Conservation (phyloP, 2,888 invertebrate species). For the Hybos culiciformis region DNA sequence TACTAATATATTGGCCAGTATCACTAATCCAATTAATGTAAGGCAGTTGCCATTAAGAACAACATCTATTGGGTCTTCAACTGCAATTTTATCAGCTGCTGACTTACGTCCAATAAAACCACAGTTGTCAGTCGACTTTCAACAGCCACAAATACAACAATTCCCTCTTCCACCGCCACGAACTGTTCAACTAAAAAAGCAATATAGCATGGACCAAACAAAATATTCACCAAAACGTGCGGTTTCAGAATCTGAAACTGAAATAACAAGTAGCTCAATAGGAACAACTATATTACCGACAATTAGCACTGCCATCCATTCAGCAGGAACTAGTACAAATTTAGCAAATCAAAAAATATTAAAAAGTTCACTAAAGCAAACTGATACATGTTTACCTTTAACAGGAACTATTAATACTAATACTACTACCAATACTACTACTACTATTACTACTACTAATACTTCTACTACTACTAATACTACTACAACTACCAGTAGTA, state of each 20-base stretch:
- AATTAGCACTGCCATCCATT: constrained; percentile 10
- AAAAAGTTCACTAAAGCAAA: constrained; percentile 17
- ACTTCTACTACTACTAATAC: no score
- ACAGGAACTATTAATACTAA: constrained; percentile 15
- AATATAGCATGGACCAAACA: constrained; percentile 35
- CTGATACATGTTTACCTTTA: constrained; percentile 5
- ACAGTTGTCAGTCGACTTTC: constrained; percentile 20
- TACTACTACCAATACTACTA: no score
- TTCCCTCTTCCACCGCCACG: constrained; percentile 24
- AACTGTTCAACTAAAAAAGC: constrained; percentile 33
- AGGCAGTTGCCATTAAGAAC: constrained; percentile 29
- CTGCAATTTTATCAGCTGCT: constrained; percentile 20
- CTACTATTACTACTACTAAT: no score
- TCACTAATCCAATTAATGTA: constrained; percentile 9
- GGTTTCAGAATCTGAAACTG: constrained; percentile 17
- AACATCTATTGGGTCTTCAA: constrained; percentile 27
- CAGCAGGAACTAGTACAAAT: constrained; percentile 10
- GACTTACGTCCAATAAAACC: constrained; percentile 18
- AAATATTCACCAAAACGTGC: constrained; percentile 24
- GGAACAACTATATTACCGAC: constrained; percentile 3
- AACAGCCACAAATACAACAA: constrained; percentile 9
- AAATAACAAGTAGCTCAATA: constrained; percentile 3
- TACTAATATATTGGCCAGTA: constrained; percentile 11
- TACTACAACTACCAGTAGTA: constrained; percentile 28
- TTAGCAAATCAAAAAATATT: constrained; percentile 10